Evolutionary conservation across 1,140 invertebrate species (phyloP), one percentile per base, ranked within the genome.

Genomic region (Dufourea novaeangliae): DNA sequence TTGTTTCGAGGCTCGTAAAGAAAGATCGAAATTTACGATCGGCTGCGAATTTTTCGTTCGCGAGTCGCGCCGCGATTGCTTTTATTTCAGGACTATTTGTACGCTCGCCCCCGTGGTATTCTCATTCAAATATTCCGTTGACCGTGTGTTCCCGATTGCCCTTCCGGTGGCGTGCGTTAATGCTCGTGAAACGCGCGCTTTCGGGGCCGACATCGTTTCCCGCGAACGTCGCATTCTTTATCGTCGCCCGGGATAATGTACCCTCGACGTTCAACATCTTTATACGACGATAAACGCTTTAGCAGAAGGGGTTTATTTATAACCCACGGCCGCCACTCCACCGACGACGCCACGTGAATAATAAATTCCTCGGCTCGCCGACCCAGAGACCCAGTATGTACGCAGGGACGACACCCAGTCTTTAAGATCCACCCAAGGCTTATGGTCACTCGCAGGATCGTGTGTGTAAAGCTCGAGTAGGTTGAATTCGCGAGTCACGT

Each of bases 381-480:
- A 82, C 69, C 79, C 82, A 70, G 54, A 78, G 74, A 78, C 62
- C 68, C 54, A 67, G 67, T 75, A 50, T 29, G 29, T n/a, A n/a
- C n/a, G n/a, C n/a, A 29, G 34, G 25, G 29, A 39, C 44, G 59
- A n/a, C n/a, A n/a, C n/a, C n/a, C n/a, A n/a, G 20, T 39, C 50
- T 70, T 68, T 32, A 70, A 62, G 59, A 74, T 70, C n/a, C 44
- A 39, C 52, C 20, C 52, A n/a, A n/a, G 41, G 46, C 82, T 83
- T 82, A 83, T 52, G 63, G 41, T 12, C 57, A 25, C 27, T 32
- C 34, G 22, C 50, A 20, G 56, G 32, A 17, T 32, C 39, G 20
- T 17, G 56, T 29, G 54, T 44, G 14, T 27, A 41, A 2, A n/a
- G n/a, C n/a, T 2, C 41, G 32, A 39, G 34, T 25, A 44, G 44